Conservation (phyloP, 2,797 vertebrate species). For the Myoxocephalus aenaeus region DNA sequence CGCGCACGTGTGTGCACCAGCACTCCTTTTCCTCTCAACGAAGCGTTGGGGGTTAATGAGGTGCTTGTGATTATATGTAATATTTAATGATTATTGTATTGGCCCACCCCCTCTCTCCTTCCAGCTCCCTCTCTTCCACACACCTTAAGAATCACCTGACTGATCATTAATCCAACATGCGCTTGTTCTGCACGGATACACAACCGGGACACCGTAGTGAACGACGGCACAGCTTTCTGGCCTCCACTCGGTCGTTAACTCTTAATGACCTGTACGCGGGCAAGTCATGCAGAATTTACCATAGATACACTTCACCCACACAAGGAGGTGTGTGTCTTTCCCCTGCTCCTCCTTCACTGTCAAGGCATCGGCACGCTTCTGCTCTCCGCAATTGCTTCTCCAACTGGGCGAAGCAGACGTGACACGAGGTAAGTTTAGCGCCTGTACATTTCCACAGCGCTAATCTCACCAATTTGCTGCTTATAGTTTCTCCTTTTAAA, state of each 20-base stretch:
- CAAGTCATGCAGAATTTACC: constrained; percentile 51
- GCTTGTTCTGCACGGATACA: constrained; percentile 61
- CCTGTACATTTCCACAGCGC: constrained; percentile 13
- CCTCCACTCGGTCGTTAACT: constrained; percentile 62
- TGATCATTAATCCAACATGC: constrained; percentile 69
- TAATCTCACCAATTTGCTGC: background rate
- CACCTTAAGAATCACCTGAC: constrained; percentile 54
- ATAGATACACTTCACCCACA: constrained; percentile 22
- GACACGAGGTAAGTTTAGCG: constrained; percentile 6
- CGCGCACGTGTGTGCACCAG: constrained; percentile 19
- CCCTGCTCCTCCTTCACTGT: constrained; percentile 15
- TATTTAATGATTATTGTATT: constrained; percentile 61
- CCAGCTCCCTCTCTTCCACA: background rate
- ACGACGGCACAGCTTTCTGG: constrained; percentile 51
- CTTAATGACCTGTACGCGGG: constrained; percentile 62
- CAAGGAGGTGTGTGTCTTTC: constrained; percentile 6
- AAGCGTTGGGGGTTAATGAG: constrained; percentile 64
- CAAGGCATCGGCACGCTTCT: constrained; percentile 19
- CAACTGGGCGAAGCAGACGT: background rate
- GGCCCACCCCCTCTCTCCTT: background rate
- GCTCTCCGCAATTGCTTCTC: constrained; percentile 23
- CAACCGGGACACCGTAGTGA: constrained; percentile 64
- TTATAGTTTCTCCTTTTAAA: background rate
- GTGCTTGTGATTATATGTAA: constrained; percentile 67
- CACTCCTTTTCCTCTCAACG: constrained; percentile 30